Percentiles rank a stretch among this genome's conserved stretches.
Conservation (phyloP, 2,888 invertebrate genomes). For the Gasteruption jaculator region DNA sequence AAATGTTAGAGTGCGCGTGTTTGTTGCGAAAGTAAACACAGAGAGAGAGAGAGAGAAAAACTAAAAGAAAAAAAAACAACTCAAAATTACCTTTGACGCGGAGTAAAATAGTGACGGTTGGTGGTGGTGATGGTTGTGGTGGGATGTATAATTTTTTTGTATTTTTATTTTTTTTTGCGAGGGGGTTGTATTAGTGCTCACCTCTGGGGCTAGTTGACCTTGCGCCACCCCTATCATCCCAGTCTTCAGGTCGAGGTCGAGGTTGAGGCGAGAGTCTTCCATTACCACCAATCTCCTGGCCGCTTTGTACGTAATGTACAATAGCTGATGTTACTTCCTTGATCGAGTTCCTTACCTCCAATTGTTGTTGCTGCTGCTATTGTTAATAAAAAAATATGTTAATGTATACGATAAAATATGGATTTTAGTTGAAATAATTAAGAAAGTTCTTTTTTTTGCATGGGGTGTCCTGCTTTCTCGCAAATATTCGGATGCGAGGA, state of each 20-base stretch:
- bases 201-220: slow-evolving; percentile 51
- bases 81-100: slow-evolving; percentile 47
- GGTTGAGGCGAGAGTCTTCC: slow-evolving; percentile 45
- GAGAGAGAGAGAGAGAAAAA: slow-evolving; percentile 13
- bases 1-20: background rate
- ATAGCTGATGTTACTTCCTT: slow-evolving; percentile 91
- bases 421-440: too few relatives aligned
- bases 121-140: slow-evolving; percentile 39
- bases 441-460: too few relatives aligned
- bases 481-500: too few relatives aligned
- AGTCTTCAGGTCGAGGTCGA: slow-evolving; percentile 43
- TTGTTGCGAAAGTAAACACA: slow-evolving; percentile 7
- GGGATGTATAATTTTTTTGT: slow-evolving; percentile 33
- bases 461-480: too few relatives aligned
- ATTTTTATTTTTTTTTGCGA: slow-evolving; percentile 28
- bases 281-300: slow-evolving; percentile 49
- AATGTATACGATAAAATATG: too few relatives aligned
- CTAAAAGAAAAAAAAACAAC: slow-evolving; percentile 25
- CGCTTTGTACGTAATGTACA: slow-evolving; percentile 76
- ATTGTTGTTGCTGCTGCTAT: slow-evolving; percentile 44
- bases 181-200: slow-evolving; percentile 48
- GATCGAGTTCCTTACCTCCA: slow-evolving; percentile 65
- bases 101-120: slow-evolving; percentile 45
- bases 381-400: too few relatives aligned
- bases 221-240: slow-evolving; percentile 45